Percentiles rank a stretch among this genome's conserved stretches.
phyloP scores from a whole-genome alignment of 2,113 vertebrate species.

The Cyrtonyx montezumae region DNA sequence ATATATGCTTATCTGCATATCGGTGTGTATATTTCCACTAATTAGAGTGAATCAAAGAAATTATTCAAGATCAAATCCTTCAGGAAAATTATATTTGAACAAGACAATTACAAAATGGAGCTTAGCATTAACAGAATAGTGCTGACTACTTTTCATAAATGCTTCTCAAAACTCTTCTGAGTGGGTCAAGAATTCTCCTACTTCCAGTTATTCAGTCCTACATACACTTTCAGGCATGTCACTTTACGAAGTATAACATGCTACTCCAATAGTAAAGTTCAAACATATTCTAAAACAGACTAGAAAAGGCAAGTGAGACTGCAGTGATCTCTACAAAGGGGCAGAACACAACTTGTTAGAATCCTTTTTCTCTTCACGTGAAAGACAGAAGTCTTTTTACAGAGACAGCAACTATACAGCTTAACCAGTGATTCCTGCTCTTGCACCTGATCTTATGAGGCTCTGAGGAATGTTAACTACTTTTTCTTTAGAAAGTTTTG shows the following conservation, averaged over 20 bases:
- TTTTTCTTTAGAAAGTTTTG: not conserved
- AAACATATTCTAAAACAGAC: not conserved
- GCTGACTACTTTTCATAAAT: not conserved
- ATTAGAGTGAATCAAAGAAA: not conserved
- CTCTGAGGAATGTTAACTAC: not conserved
- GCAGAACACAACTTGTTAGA: not conserved
- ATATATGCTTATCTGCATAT: fast-evolving
- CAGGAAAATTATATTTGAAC: not conserved
- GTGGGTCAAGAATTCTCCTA: not conserved
- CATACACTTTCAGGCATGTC: not conserved
- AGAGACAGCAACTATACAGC: not conserved
- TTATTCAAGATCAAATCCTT: not conserved
- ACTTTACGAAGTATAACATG: not conserved
- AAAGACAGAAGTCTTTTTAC: not conserved
- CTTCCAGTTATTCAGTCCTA: not conserved
- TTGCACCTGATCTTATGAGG: not conserved
- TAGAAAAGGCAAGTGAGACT: not conserved
- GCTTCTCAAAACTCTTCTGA: not conserved
- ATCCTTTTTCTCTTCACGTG: not conserved
- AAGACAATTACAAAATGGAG: not conserved
- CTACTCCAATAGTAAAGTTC: not conserved
- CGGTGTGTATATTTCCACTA: not conserved
- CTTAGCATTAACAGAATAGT: not conserved
- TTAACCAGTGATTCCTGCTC: not conserved
- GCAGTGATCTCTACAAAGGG: not conserved